Evolutionary conservation across 1,140 invertebrate genomes (phyloP), one percentile per base, ranked within the genome.

Genomic region (Drosophila biarmipes): DNA sequence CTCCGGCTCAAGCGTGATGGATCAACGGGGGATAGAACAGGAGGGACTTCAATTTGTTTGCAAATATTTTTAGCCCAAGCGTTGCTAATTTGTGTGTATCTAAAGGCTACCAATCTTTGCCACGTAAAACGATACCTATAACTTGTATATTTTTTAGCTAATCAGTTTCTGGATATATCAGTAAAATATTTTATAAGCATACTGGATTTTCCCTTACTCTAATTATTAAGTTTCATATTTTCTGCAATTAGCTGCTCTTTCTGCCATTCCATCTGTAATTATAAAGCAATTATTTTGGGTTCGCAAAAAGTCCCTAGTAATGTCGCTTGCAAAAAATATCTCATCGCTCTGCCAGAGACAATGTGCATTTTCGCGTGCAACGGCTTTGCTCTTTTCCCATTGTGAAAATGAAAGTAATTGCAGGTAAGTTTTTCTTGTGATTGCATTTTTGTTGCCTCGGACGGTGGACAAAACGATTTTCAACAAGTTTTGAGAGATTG

Each of bases 361-460:
- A 68, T 68, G 48, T 37, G 43, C 43, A 71, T 71, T 71, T 69
- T 68, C 62, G 63, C 63, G 49, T 46, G 66, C 67, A 69, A 37
- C 34, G 42, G 12, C 38, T 27, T 38, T 37, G 42, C 51, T 55
- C 40, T 40, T 55, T 61, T 63, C 10, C 35, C 57, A 73, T 76
- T 84, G 80, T 78, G 73, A 85, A 85, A 85, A 85, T 77, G 81
- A 85, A 86, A 85, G 80, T 85, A 85, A 86, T 84, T 80, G 78
- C 49, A 64, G 63, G 63, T 54, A 64, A 69, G 59, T 55, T 73
- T 51, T 61, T 68, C 54, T 24, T 38, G 37, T 15, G 62, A 68
- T 73, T 62, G 71, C 71, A 73, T 73, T 73, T 67, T 43, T 67
- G 59, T 67, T 67, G 31, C 63, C 58, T 52, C 63, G 35, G 63